Base-by-base conservation (phyloP, 2,797 vertebrate species). In the Remorina albescens region DNA sequence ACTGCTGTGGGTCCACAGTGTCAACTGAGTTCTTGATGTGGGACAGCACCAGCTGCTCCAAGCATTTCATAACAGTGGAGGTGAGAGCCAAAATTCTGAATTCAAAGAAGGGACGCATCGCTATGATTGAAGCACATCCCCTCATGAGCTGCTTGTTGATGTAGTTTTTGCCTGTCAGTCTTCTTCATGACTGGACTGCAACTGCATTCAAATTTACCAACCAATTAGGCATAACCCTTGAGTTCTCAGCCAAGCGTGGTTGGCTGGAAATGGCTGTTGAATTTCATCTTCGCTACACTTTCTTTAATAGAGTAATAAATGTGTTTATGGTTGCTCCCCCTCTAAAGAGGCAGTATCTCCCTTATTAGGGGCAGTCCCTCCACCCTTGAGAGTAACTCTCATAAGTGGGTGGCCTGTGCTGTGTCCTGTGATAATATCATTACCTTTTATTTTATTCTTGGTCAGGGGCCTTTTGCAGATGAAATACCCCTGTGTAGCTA, bases 141-240 rank as follows among this genome's bases (percentile, higher is more conserved):
- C 25, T 66, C 16, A 21, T 51, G 30, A 64, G 37, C 16, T 53
- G 76, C 71, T 78, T 77, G 47, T 25, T 57, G 53, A 51, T 72
- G 50, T 57, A 0, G 16, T 54, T 58, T 18, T 18, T 37, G 64
- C 12, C 65, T 19, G 50, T 59, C 75, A 71, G 44, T 77, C 80
- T 70, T 64, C 15, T 12, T 36, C 26, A 19, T 23, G 53, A 37
- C 21, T 41, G 47, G 72, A 47, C 28, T 2, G 67, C 50, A 10
- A 69, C 50, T 28, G 39, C 73, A 72, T 83, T 82, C 58, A 74
- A 79, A 75, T 86, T 30, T 28, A 28, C 57, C 66, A 21, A 53
- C 72, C 83, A 82, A 82, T 89, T 83, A 87, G 64, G 66, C 25
- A 1, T 7, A 65, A 82, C 67, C 74, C 67, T 74, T 1, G 3